A percentile compares a stretch with the other conserved stretches of the same genome.
phyloP scores from a whole-genome alignment of 2,888 invertebrate genomes.

The Clostera curtula region DNA sequence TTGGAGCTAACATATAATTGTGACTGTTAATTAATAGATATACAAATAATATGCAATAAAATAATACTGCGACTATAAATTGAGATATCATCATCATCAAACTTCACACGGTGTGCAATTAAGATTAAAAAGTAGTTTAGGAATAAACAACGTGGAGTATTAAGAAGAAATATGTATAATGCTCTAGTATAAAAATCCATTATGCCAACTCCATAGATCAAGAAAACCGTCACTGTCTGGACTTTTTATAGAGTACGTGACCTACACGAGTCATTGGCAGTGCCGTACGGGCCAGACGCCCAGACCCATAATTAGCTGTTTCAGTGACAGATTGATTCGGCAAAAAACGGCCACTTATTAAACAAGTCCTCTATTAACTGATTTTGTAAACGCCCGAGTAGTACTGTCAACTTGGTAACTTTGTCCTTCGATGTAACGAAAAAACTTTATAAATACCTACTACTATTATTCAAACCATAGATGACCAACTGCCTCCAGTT shows the following conservation, averaged over 20 bases:
- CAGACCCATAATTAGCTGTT: conserved; percentile 48
- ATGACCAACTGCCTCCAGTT: too few relatives aligned
- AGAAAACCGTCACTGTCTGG: neutral
- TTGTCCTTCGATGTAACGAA: neutral
- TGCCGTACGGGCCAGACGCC: conserved; percentile 34
- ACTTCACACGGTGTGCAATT: too few relatives aligned
- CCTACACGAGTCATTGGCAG: conserved; percentile 47
- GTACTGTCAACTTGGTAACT: conserved; percentile 5
- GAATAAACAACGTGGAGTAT: too few relatives aligned
- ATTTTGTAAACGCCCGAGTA: conserved; percentile 10
- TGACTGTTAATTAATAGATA: too few relatives aligned
- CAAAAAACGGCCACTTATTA: conserved; percentile 32
- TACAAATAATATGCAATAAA: too few relatives aligned
- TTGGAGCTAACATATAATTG: too few relatives aligned
- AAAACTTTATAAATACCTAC: neutral
- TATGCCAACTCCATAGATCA: neutral
- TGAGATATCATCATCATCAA: too few relatives aligned
- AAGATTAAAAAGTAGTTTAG: too few relatives aligned
- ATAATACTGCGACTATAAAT: too few relatives aligned
- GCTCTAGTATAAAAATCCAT: too few relatives aligned
- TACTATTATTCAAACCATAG: too few relatives aligned
- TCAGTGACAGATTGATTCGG: conserved; percentile 52
- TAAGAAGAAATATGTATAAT: too few relatives aligned
- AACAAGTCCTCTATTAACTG: conserved; percentile 18
- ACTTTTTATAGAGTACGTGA: conserved; percentile 19